A percentile compares a stretch with the other conserved stretches of the same genome.
These are phyloP conservation scores for Catocala sponsa DNA, from an alignment of 2,888 invertebrate species.

Conservation along the genomic window DNA sequence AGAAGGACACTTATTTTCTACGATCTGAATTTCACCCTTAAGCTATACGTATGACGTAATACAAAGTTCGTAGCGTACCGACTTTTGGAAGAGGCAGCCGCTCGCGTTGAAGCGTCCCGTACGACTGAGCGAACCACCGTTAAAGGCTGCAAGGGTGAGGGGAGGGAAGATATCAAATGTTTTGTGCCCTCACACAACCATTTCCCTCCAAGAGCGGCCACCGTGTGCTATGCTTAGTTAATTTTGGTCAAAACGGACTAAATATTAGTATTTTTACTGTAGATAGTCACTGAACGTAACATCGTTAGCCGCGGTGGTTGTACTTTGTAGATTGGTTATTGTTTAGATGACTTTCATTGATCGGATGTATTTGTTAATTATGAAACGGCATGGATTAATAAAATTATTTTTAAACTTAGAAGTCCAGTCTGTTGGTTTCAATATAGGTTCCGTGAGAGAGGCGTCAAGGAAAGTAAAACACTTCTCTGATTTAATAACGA, in stretches of 20 bases:
- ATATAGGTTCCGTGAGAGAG: neutral
- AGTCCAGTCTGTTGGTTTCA: neutral
- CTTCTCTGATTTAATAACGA: constrained; percentile 70
- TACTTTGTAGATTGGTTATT: constrained; percentile 68
- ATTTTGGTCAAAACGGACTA: constrained; percentile 74
- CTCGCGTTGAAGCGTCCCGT: constrained; percentile 65
- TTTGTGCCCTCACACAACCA: constrained; percentile 77
- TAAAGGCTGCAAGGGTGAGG: constrained; percentile 64
- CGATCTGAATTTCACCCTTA: constrained; percentile 68
- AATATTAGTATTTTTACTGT: constrained; percentile 79
- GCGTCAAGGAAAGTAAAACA: constrained; percentile 59
- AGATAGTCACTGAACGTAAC: constrained; percentile 69
- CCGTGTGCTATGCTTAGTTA: constrained; percentile 82
- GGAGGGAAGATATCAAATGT: constrained; percentile 76
- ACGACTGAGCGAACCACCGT: constrained; percentile 68
- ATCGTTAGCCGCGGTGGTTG: constrained; percentile 71
- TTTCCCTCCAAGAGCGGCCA: constrained; percentile 71
- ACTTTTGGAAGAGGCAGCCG: constrained; percentile 56
- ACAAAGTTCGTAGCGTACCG: constrained; percentile 62
- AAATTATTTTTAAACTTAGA: neutral
- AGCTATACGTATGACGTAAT: constrained; percentile 78
- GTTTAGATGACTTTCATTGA: constrained; percentile 58
- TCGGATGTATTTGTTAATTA: constrained; percentile 46
- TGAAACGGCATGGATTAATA: constrained; percentile 14
- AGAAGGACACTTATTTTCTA: constrained; percentile 59